Percentiles rank a stretch among this genome's conserved stretches.
phyloP scores from a whole-genome alignment of 2,888 invertebrate species.

The Sipunculus nudus region DNA sequence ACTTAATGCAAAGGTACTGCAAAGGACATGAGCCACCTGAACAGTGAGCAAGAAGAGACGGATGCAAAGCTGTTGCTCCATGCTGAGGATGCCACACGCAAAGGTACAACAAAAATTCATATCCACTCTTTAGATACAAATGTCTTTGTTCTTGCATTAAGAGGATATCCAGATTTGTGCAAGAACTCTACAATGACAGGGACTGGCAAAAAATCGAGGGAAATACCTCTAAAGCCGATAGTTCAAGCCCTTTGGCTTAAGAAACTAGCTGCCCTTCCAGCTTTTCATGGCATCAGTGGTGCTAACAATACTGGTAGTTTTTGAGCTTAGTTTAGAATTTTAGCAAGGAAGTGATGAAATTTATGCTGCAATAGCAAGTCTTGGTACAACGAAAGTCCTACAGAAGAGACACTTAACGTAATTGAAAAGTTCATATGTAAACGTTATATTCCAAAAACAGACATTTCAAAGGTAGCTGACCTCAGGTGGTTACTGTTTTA shows the following conservation, averaged over 20 bases:
- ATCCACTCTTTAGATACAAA: background rate
- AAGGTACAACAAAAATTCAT: no score
- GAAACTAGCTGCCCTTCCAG: background rate
- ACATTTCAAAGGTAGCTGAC: background rate
- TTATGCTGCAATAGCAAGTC: background rate
- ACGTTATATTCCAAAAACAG: background rate
- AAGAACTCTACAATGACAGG: no score
- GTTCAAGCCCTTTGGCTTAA: background rate
- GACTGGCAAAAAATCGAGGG: no score
- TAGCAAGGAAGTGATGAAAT: background rate
- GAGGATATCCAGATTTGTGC: background rate
- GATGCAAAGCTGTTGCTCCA: no score
- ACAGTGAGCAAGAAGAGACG: no score
- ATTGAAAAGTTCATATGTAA: background rate
- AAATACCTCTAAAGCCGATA: no score
- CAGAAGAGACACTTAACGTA: background rate
- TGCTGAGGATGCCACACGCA: no score
- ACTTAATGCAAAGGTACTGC: background rate
- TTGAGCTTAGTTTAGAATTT: background rate
- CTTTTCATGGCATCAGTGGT: background rate
- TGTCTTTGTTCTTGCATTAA: background rate
- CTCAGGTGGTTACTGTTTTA: background rate
- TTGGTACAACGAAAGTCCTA: background rate
- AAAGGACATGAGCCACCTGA: background rate
- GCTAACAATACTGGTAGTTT: background rate